Conservation (phyloP, 2,797 vertebrate species). For the Sparus aurata region DNA sequence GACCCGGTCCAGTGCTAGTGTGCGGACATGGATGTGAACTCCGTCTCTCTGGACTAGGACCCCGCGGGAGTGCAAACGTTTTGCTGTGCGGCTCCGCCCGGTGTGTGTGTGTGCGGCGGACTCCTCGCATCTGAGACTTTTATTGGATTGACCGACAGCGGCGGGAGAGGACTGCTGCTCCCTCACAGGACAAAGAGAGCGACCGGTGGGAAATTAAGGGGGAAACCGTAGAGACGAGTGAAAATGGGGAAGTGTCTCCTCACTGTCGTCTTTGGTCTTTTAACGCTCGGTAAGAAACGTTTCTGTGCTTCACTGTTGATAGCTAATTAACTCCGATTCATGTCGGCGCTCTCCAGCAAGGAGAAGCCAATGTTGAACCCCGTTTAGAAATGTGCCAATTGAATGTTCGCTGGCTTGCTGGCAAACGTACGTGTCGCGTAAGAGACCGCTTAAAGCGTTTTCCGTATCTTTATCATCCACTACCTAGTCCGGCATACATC, state of each 20-base stretch:
- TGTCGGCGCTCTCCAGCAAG: background rate
- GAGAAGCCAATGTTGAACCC: background rate
- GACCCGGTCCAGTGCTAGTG: slow-evolving; percentile 24
- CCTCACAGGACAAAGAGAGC: slow-evolving; percentile 64
- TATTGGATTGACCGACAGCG: slow-evolving; percentile 60
- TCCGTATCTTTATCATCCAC: fast-evolving
- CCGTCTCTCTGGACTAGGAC: slow-evolving; percentile 12
- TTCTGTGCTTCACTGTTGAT: slow-evolving; percentile 35
- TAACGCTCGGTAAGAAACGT: slow-evolving; percentile 69
- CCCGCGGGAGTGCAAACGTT: slow-evolving; percentile 28
- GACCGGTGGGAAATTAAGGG: slow-evolving; percentile 6
- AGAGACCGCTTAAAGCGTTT: fast-evolving
- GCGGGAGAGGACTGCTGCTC: slow-evolving; percentile 52
- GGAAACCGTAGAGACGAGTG: background rate
- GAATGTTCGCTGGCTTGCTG: fast-evolving
- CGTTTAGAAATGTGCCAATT: background rate
- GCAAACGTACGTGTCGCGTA: fast-evolving
- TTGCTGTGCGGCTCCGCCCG: slow-evolving; percentile 59
- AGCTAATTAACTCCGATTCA: slow-evolving; percentile 60
- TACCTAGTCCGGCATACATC: slow-evolving; percentile 2
- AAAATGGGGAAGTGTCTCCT: slow-evolving; percentile 51
- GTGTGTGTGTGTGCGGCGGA: slow-evolving; percentile 43
- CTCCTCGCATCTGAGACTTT: slow-evolving; percentile 54
- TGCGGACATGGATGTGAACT: slow-evolving; percentile 6
- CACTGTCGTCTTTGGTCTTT: slow-evolving; percentile 36